Conservation (phyloP, 2,113 vertebrate species). For the Hippocampus guttulatus region DNA sequence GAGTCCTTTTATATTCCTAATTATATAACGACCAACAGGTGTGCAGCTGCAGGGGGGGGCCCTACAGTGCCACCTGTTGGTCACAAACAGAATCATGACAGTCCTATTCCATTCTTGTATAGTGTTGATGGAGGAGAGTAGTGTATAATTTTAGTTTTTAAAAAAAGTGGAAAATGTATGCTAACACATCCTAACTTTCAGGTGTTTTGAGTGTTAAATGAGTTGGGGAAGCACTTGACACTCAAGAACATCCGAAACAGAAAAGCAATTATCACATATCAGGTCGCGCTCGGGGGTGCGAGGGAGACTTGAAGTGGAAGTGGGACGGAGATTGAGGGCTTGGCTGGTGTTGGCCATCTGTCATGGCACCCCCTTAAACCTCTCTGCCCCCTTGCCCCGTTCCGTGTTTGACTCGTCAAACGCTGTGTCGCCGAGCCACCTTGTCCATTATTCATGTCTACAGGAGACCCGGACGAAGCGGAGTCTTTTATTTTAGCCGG, state of each 20-base stretch:
- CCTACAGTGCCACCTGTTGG: no score
- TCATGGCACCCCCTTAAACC: constrained; percentile 38
- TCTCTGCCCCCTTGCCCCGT: constrained; percentile 9
- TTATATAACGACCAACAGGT: no score
- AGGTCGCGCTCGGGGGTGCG: constrained; percentile 17
- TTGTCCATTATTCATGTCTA: constrained; percentile 75
- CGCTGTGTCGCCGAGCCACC: constrained; percentile 65
- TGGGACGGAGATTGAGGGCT: constrained; percentile 20
- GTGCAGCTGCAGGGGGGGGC: no score
- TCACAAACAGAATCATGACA: no score
- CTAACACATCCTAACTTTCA: neutral
- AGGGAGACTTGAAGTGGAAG: constrained; percentile 40
- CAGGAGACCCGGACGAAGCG: constrained; percentile 66
- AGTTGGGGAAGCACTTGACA: neutral
- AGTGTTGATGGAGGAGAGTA: neutral
- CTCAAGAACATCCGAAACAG: constrained; percentile 14
- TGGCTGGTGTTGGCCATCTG: constrained; percentile 58
- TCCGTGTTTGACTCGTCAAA: constrained; percentile 73
- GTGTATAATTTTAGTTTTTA: neutral
- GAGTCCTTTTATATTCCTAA: no score
- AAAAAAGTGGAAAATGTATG: neutral
- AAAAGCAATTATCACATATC: constrained; percentile 40
- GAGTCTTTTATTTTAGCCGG: constrained; percentile 75
- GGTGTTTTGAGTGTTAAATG: constrained; percentile 21
- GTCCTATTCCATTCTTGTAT: no score